Evolutionary conservation across 2,113 vertebrate species (phyloP).

Genomic region (Hydrochoerus hydrochaeris): DNA sequence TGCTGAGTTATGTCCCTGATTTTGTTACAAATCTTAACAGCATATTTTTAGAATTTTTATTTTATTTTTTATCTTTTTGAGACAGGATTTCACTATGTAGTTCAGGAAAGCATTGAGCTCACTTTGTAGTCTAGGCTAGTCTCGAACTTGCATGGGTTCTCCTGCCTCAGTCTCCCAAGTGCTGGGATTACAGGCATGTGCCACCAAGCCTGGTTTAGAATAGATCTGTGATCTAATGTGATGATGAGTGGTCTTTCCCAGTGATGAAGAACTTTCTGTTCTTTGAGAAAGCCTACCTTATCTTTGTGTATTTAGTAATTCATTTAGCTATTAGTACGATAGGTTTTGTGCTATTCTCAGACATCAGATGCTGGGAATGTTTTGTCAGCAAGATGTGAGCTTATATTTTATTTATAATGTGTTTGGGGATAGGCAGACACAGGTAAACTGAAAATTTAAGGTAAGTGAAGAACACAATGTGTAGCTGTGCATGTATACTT

Average conservation of each 20-base stretch:
- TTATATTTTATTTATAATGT: background rate
- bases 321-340: background rate
- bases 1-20: too few relatives aligned
- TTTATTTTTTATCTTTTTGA: too few relatives aligned
- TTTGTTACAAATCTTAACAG: conserved; percentile 16
- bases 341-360: background rate
- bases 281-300: background rate
- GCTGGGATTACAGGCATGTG: too few relatives aligned
- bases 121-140: too few relatives aligned
- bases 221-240: background rate
- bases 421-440: background rate
- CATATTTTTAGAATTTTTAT: background rate
- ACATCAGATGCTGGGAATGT: background rate
- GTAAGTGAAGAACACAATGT: background rate
- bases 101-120: too few relatives aligned
- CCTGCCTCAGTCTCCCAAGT: too few relatives aligned
- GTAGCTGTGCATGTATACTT: background rate
- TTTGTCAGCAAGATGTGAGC: conserved; percentile 5
- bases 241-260: background rate
- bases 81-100: too few relatives aligned
- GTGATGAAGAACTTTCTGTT: background rate
- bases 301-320: conserved; percentile 37
- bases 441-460: conserved; percentile 33
- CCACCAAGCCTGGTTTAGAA: background rate
- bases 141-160: too few relatives aligned